Base-by-base conservation (phyloP, 1,140 invertebrate species). In the Glomeris maerens region DNA sequence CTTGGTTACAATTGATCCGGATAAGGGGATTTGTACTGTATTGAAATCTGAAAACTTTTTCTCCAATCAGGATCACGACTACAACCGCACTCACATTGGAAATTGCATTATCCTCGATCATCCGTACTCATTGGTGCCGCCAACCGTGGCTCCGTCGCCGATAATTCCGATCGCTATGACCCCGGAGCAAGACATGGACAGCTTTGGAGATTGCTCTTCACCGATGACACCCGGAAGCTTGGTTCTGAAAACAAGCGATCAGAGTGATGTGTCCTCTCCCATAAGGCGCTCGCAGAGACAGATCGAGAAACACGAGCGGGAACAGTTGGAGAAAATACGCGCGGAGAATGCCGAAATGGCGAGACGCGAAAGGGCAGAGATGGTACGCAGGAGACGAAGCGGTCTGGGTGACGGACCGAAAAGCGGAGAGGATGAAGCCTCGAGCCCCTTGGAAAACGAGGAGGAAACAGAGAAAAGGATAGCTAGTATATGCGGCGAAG, bases 261-360 rank as follows among this genome's bases (percentile, higher is more conserved):
- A n/a, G n/a, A n/a, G n/a, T n/a, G n/a, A n/a, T n/a, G n/a, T 27
- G 21, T 28, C 52, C 7, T 56, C 60, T 1, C 60, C 62, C 21
- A 57, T 61, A 27, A 60, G 64, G 3, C 45, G 65, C 38, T 67
- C 64, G 17, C 63, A 65, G 50, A 46, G 66, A 13, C 66, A 68
- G 45, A 61, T 65, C 48, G 66, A 66, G 47, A 60, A 61, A 23
- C 55, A 60, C 42, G 66, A 67, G 54, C 46, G 60, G 50, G 60
- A 67, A 49, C 59, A 66, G 52, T 56, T 61, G 23, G 61, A 64
- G 50, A 58, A 62, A 42, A 64, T 64, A 20, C 52, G 57, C 21
- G 63, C 60, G 1, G 63, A 66, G 54, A 65, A 66, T 54, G 58
- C 62, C 39, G 57, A 63, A 55, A 60, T 64, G 56, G 47, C 66